phyloP scores from a whole-genome alignment of 2,888 invertebrate species.

The Charanyca ferruginea region DNA sequence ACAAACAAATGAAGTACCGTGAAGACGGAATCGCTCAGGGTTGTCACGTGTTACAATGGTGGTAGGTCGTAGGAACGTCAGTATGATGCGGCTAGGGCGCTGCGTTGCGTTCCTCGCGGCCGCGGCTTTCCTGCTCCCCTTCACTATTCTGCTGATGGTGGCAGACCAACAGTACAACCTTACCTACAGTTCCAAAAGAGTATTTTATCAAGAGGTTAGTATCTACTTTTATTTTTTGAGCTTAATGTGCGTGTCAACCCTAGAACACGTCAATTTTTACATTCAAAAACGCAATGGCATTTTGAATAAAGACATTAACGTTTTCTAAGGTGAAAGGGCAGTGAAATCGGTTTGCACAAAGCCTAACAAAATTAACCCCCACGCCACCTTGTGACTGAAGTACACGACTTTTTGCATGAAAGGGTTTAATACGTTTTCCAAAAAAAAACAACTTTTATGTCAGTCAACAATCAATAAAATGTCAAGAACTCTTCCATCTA shows the following conservation, averaged over 20 bases:
- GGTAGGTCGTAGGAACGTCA: conserved; percentile 84
- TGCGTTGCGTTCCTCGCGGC: conserved; percentile 92
- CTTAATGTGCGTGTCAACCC: conserved; percentile 12
- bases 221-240: not conserved
- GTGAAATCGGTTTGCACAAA: conserved; percentile 6
- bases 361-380: conserved; percentile 40
- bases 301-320: not conserved
- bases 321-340: not conserved
- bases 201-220: conserved; percentile 90
- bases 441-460: conserved; percentile 7
- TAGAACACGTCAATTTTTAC: conserved; percentile 12
- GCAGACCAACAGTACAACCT: conserved; percentile 92
- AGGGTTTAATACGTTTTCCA: conserved; percentile 4
- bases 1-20: conserved; percentile 56
- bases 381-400: conserved; percentile 28
- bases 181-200: conserved; percentile 86
- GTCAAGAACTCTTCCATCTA: conserved; percentile 12
- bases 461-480: conserved; percentile 5
- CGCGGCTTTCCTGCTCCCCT: conserved; percentile 91
- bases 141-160: conserved; percentile 91
- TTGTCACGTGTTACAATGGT: conserved; percentile 65
- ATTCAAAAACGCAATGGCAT: not conserved
- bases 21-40: conserved; percentile 38
- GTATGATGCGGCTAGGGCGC: conserved; percentile 89
- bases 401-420: conserved; percentile 35